A percentile compares a stretch with the other conserved stretches of the same genome.
Conservation (phyloP, 2,888 invertebrate species). For the Calliscelio sp. region DNA sequence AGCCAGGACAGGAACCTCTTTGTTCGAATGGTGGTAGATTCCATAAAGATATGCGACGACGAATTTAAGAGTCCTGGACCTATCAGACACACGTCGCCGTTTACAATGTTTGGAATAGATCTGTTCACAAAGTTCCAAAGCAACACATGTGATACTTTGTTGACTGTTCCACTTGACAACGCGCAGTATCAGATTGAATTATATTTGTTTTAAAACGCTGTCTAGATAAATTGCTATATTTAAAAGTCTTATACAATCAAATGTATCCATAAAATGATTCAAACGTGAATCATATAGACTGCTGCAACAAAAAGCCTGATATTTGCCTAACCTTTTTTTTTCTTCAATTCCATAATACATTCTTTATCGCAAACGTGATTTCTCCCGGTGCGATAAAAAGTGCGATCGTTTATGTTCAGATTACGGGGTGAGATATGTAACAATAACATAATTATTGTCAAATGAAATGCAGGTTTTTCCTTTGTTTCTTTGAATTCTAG, state of each 20-base stretch:
- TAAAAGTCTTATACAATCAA: neutral
- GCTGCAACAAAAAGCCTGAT: too few species aligned
- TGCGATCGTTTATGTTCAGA: neutral
- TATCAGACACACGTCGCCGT: constrained; percentile 78
- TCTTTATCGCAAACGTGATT: constrained; percentile 31
- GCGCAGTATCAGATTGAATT: neutral
- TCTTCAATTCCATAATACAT: constrained; percentile 9
- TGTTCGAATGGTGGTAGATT: constrained; percentile 77
- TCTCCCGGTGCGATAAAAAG: constrained; percentile 29
- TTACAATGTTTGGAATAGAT: constrained; percentile 78
- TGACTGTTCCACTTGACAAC: neutral
- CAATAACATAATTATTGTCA: constrained; percentile 24
- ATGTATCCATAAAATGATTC: neutral
- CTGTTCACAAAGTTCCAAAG: constrained; percentile 77
- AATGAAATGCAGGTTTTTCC: constrained; percentile 17
- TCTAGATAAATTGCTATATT: constrained; percentile 4
- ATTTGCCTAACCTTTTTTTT: constrained; percentile 14
- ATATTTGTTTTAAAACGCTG: constrained; percentile 23
- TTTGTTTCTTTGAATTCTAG: constrained; percentile 22
- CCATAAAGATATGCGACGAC: constrained; percentile 83
- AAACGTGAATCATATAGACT: constrained; percentile 26
- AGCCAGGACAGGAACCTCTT: constrained; percentile 75
- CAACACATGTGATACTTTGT: constrained; percentile 22
- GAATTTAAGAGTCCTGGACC: constrained; percentile 80
- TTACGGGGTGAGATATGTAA: constrained; percentile 4